A percentile compares a stretch with the other conserved stretches of the same genome.
Evolutionary conservation across 2,113 vertebrate genomes (phyloP).

Genomic region (Junco hyemalis): DNA sequence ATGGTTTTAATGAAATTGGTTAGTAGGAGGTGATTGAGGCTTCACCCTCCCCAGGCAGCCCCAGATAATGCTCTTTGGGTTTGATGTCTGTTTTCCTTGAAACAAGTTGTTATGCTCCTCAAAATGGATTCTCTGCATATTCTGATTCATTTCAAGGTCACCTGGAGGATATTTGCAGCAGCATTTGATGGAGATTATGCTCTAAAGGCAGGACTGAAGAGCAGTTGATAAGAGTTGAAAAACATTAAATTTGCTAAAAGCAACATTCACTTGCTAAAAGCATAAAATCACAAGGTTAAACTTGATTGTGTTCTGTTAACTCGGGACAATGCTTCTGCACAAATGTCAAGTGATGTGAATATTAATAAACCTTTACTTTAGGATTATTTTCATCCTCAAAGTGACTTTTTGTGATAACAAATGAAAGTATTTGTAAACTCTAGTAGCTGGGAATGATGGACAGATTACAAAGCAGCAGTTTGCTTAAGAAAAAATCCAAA

Average conservation of each 20-base stretch:
- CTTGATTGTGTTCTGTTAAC: background rate
- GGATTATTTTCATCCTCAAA: background rate
- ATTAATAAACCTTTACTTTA: constrained; percentile 27
- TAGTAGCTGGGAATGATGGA: background rate
- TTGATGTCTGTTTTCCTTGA: background rate
- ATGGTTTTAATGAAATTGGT: background rate
- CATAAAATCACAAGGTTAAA: constrained; percentile 12
- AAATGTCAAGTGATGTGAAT: constrained; percentile 47
- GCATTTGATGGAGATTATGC: constrained; percentile 44
- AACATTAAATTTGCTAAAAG: background rate
- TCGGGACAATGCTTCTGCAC: background rate
- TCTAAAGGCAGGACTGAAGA: constrained; percentile 44
- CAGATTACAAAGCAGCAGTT: background rate
- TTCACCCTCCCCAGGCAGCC: background rate
- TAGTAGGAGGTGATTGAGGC: background rate
- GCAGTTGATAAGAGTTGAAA: constrained; percentile 43
- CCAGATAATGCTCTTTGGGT: background rate
- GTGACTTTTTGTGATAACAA: background rate
- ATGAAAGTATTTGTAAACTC: background rate
- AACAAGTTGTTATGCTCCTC: background rate
- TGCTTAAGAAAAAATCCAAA: background rate
- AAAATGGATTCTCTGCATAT: background rate
- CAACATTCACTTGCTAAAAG: background rate
- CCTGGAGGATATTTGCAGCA: constrained; percentile 10
- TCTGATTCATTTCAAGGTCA: constrained; percentile 52